Evolutionary conservation across 2,113 vertebrate genomes (phyloP).

Genomic region (Myxocyprinus asiaticus): DNA sequence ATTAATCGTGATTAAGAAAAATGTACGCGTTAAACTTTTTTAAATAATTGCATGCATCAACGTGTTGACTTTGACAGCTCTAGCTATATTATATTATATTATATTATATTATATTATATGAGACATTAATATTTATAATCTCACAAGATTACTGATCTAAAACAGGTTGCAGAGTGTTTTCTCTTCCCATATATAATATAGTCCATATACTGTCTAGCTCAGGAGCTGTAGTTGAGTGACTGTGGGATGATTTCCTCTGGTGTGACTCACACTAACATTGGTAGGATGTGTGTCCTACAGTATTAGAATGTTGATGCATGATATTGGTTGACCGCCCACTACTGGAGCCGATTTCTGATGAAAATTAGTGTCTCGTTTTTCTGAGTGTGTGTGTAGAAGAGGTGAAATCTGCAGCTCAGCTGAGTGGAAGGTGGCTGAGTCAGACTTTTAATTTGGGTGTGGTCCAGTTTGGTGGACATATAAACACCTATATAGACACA

Average conservation of each 20-base stretch:
- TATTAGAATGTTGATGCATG: neutral
- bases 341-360: neutral
- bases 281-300: neutral
- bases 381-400: neutral
- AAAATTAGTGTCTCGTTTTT: neutral
- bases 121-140: too few species aligned
- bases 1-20: too few species aligned
- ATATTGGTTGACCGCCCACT: neutral
- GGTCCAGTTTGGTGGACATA: slow-evolving; percentile 34
- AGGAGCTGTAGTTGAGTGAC: neutral
- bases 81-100: too few species aligned
- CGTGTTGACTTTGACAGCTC: too few species aligned
- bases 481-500: too few species aligned
- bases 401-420: slow-evolving; percentile 11
- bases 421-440: slow-evolving; percentile 55
- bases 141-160: too few species aligned
- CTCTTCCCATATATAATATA: too few species aligned
- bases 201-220: too few species aligned
- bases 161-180: too few species aligned
- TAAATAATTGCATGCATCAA: too few species aligned
- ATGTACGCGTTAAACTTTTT: too few species aligned
- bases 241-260: neutral
- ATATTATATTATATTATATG: too few species aligned
- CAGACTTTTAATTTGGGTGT: slow-evolving; percentile 56
- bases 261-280: neutral